These are phyloP conservation scores for Leptogaster cylindrica DNA, from an alignment of 2,888 invertebrate species.

Conservation along the genomic window DNA sequence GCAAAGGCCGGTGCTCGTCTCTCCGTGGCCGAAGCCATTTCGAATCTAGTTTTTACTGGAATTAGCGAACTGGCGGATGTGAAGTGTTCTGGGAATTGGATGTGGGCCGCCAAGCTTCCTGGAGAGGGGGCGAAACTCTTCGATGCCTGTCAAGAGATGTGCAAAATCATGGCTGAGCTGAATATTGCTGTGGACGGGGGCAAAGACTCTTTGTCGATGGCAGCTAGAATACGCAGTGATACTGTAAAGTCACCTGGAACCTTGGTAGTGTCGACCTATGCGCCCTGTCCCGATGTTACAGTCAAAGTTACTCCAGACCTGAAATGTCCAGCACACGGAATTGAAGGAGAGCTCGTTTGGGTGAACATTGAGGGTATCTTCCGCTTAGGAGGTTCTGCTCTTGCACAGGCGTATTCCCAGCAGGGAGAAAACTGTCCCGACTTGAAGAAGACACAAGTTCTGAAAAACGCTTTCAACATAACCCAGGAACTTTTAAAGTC, in stretches of 20 bases:
- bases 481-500: slow-evolving; percentile 83
- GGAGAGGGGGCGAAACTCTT: slow-evolving; percentile 90
- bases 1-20: slow-evolving; percentile 89
- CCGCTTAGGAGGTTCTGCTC: slow-evolving; percentile 87
- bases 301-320: slow-evolving; percentile 90
- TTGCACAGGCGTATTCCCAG: slow-evolving; percentile 90
- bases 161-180: slow-evolving; percentile 78
- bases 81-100: slow-evolving; percentile 99
- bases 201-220: slow-evolving; percentile 97
- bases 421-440: slow-evolving; percentile 83
- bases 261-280: slow-evolving; percentile 94
- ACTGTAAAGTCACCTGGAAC: slow-evolving; percentile 83
- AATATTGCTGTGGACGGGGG: slow-evolving; percentile 94
- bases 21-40: slow-evolving; percentile 92
- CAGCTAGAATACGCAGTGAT: slow-evolving; percentile 78
- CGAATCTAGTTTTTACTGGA: slow-evolving; percentile 83
- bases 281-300: slow-evolving; percentile 89
- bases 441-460: slow-evolving; percentile 71
- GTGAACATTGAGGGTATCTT: slow-evolving; percentile 80
- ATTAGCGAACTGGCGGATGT: slow-evolving; percentile 79
- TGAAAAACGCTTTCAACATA: slow-evolving; percentile 79
- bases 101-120: slow-evolving; percentile 98
- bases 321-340: slow-evolving; percentile 69
- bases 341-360: slow-evolving; percentile 73
- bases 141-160: slow-evolving; percentile 88